phyloP scores from a whole-genome alignment of 2,888 invertebrate genomes.

The Drosophila fungiperda region DNA sequence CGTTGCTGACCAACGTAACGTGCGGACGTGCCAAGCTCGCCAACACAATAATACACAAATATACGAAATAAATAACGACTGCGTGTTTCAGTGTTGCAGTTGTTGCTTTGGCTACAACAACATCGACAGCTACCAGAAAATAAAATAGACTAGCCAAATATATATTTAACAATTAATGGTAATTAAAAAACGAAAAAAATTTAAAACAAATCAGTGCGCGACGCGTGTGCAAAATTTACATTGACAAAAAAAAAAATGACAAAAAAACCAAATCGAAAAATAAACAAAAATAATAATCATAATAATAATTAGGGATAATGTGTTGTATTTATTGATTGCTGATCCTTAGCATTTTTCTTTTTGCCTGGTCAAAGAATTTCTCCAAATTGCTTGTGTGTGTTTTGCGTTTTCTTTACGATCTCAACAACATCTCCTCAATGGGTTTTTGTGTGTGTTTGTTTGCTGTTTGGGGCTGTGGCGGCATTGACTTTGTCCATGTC shows the following conservation, averaged over 20 bases:
- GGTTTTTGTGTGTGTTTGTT: slow-evolving; percentile 40
- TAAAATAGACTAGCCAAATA: slow-evolving; percentile 32
- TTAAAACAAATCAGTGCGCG: slow-evolving; percentile 48
- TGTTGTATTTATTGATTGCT: slow-evolving; percentile 24
- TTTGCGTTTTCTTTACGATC: slow-evolving; percentile 41
- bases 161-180: slow-evolving; percentile 36
- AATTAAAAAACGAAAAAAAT: slow-evolving; percentile 19
- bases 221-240: slow-evolving; percentile 54
- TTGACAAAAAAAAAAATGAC: slow-evolving; percentile 3
- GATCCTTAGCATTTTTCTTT: slow-evolving; percentile 38
- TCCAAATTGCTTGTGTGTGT: slow-evolving; percentile 36
- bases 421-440: slow-evolving; percentile 50
- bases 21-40: slow-evolving; percentile 83
- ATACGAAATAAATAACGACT: slow-evolving; percentile 21
- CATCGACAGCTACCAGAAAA: slow-evolving; percentile 6
- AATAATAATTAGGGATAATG: slow-evolving; percentile 51
- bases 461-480: slow-evolving; percentile 58
- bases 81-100: slow-evolving; percentile 45
- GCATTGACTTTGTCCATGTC: slow-evolving; percentile 66
- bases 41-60: slow-evolving; percentile 20
- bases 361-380: slow-evolving; percentile 46
- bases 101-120: slow-evolving; percentile 43
- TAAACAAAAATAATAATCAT: slow-evolving; percentile 24
- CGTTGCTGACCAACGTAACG: slow-evolving; percentile 85
- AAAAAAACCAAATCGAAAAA: slow-evolving; percentile 22